These are phyloP conservation scores for Rhamnusium bicolor DNA, from an alignment of 2,888 invertebrate species.

Conservation along the genomic window DNA sequence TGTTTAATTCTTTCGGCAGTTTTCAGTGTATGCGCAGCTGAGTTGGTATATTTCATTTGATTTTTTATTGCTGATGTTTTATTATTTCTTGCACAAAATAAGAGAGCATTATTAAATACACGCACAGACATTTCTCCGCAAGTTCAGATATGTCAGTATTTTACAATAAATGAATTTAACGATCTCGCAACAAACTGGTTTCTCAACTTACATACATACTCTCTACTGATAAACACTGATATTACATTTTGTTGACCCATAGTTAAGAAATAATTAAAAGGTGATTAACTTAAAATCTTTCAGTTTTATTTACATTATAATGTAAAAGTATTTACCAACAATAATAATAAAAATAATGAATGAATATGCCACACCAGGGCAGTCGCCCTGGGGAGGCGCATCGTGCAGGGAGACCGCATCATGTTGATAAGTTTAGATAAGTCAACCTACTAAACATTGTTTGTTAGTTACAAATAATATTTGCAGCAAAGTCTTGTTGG, in stretches of 20 bases:
- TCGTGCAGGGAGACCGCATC: no score
- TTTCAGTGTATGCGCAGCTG: constrained; percentile 60
- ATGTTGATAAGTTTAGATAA: no score
- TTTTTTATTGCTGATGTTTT: constrained; percentile 20
- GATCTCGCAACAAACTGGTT: constrained; percentile 23
- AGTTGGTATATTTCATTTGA: constrained; percentile 30
- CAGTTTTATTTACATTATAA: no score
- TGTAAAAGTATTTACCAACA: no score
- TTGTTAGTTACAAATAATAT: no score
- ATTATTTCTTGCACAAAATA: constrained; percentile 15
- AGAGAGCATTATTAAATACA: constrained; percentile 26
- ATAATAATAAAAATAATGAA: no score
- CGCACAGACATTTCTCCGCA: constrained; percentile 30
- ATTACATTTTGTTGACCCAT: not conserved
- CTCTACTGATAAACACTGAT: not conserved
- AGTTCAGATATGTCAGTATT: not conserved
- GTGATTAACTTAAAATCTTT: not conserved
- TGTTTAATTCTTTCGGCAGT: constrained; percentile 66
- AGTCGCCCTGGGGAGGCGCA: no score
- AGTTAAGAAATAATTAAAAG: not conserved
- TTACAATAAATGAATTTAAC: not conserved
- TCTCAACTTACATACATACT: constrained; percentile 5
- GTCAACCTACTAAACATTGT: no score
- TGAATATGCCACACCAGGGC: no score
- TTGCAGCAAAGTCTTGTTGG: no score